Base-by-base conservation (phyloP, 2,888 invertebrate genomes). In the Mythimna impura region DNA sequence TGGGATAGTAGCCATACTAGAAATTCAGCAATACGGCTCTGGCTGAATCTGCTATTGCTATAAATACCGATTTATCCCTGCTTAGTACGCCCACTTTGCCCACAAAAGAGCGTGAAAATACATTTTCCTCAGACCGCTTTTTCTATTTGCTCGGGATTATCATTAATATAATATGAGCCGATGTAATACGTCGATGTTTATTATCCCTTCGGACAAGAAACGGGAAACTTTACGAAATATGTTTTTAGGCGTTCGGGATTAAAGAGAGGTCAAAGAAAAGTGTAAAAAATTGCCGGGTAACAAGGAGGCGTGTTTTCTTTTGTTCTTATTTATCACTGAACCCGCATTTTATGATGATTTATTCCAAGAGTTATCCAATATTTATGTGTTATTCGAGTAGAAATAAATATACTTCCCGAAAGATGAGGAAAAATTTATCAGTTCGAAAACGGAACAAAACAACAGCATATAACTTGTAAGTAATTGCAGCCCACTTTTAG, bases 401-500 rank as follows among this genome's bases (percentile, higher is more conserved):
- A 75, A 72, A 76, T 73, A 83, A 85, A 76, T 75, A 74, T 63
- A 81, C 58, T 58, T 65, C 50, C n/a, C 50, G 62, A 50, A 70
- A 68, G 47, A 62, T 54, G 60, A 58, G 66, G 54, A 62, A 71
- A 73, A 63, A 80, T 68, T 62, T 72, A 78, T 83, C 78, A 61
- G 50, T 74, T 61, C 52, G 57, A 57, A 64, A 81, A 76, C 68
- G 75, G 76, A 83, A 83, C 78, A 79, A 82, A 81, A 76, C 66
- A 80, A 68, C 52, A 74, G 52, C 25, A 34, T 60, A 73, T 65
- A 76, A 78, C 54, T 80, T 78, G 69, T 81, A 87, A 87, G 65
- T 83, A 85, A 86, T 78, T 79, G 78, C 82, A 84, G 86, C 85
- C 86, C 82, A 87, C 80, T 89, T 90, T 84, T 78, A 67, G 54